These are phyloP conservation scores for Erpetoichthys calabaricus DNA, from an alignment of 2,797 vertebrate species.

Conservation along the genomic window DNA sequence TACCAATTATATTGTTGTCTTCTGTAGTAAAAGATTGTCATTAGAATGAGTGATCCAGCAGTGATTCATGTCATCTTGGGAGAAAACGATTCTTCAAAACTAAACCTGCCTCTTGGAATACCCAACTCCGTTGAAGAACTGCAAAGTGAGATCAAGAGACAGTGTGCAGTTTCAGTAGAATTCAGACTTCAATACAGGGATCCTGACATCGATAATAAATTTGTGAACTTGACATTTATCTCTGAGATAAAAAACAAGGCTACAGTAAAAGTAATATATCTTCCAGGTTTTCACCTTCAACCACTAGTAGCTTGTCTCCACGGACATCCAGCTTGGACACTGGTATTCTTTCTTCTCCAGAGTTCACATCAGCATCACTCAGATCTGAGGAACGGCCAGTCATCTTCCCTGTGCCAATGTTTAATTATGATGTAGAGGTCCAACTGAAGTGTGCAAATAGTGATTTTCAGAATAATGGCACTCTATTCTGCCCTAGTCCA, in stretches of 20 bases:
- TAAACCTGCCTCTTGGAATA: constrained; percentile 5
- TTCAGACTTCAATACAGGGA: constrained; percentile 19
- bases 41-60: constrained; percentile 2
- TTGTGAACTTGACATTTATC: constrained; percentile 15
- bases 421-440: constrained; percentile 9
- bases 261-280: constrained; percentile 18
- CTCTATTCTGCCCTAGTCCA: constrained; percentile 1
- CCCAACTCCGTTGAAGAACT: constrained; percentile 4
- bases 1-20: background rate
- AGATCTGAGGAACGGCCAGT: constrained; percentile 9
- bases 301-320: background rate
- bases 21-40: constrained; percentile 1
- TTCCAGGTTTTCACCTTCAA: constrained; percentile 1
- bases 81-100: constrained; percentile 1
- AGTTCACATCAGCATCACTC: constrained; percentile 4
- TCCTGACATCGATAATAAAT: constrained; percentile 13
- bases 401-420: constrained; percentile 4
- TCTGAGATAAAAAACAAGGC: constrained; percentile 16
- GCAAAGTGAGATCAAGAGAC: constrained; percentile 6
- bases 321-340: constrained; percentile 7
- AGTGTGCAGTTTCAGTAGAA: constrained; percentile 3
- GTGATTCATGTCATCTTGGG: constrained; percentile 5
- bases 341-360: constrained; percentile 12
- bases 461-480: constrained; percentile 3
- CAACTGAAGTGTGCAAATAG: background rate